Percentiles rank a stretch among this genome's conserved stretches.
Evolutionary conservation across 2,113 vertebrate species (phyloP).

Genomic region (Macrotus californicus): DNA sequence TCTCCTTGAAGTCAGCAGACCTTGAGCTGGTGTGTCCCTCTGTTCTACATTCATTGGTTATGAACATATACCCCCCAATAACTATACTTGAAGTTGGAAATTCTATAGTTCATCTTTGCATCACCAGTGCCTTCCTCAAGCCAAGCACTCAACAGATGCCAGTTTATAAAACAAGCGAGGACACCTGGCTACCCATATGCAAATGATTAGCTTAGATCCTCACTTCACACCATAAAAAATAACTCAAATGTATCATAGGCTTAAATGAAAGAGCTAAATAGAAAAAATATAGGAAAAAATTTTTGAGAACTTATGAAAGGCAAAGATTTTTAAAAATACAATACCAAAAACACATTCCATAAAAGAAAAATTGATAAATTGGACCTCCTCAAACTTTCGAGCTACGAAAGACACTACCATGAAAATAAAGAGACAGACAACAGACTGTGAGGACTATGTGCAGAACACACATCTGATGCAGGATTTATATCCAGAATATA

Average conservation of each 20-base stretch:
- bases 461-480: background rate
- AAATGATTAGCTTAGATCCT: background rate
- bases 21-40: background rate
- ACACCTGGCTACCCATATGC: background rate
- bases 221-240: background rate
- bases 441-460: background rate
- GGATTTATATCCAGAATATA: background rate
- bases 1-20: background rate
- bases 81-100: background rate
- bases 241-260: background rate
- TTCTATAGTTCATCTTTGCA: background rate
- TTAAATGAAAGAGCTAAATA: background rate
- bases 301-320: background rate
- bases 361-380: conserved; percentile 25
- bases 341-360: background rate
- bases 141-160: background rate
- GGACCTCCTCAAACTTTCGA: conserved; percentile 29
- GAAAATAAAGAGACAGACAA: conserved; percentile 10
- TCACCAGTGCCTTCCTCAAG: background rate
- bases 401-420: background rate
- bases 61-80: background rate
- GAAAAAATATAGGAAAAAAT: background rate
- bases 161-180: background rate
- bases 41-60: background rate
- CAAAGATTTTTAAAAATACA: background rate